A percentile compares a stretch with the other conserved stretches of the same genome.
Conservation (phyloP, 1,140 invertebrate species). For the Philopotamus ludificatus region DNA sequence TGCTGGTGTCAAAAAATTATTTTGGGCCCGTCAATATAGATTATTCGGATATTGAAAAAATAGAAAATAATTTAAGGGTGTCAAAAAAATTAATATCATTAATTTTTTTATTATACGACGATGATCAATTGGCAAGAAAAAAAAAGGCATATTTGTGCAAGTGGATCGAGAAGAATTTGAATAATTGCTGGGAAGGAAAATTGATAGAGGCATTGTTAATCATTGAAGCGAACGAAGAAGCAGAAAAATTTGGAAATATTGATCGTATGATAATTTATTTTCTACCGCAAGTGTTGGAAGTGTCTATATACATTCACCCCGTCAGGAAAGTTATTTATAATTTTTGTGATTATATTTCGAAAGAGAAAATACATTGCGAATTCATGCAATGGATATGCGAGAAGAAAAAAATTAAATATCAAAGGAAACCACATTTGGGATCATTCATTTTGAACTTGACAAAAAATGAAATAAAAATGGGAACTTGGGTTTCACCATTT, state of each 20-base stretch:
- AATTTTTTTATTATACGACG: no score
- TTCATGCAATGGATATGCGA: not conserved
- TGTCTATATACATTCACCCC: constrained; percentile 33
- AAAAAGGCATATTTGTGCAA: no score
- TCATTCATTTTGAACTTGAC: constrained; percentile 32
- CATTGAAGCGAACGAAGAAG: constrained; percentile 3
- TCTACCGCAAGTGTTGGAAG: constrained; percentile 19
- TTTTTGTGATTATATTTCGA: constrained; percentile 23
- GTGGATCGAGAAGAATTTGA: no score
- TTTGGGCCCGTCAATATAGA: no score
- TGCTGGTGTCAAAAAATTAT: no score
- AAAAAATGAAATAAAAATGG: constrained; percentile 4
- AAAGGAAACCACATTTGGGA: constrained; percentile 22
- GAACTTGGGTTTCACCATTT: constrained; percentile 19
- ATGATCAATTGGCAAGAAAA: no score
- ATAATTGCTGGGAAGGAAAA: constrained; percentile 31
- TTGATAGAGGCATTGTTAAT: constrained; percentile 31
- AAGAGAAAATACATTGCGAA: constrained; percentile 7
- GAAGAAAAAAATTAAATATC: not conserved
- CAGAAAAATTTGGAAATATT: not conserved
- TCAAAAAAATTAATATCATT: no score
- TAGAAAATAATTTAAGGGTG: no score
- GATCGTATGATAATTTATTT: constrained; percentile 28
- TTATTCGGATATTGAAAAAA: no score
- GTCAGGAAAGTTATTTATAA: constrained; percentile 31